These are phyloP conservation scores for Brachycybe producta DNA, from an alignment of 2,888 invertebrate species.

Conservation along the genomic window DNA sequence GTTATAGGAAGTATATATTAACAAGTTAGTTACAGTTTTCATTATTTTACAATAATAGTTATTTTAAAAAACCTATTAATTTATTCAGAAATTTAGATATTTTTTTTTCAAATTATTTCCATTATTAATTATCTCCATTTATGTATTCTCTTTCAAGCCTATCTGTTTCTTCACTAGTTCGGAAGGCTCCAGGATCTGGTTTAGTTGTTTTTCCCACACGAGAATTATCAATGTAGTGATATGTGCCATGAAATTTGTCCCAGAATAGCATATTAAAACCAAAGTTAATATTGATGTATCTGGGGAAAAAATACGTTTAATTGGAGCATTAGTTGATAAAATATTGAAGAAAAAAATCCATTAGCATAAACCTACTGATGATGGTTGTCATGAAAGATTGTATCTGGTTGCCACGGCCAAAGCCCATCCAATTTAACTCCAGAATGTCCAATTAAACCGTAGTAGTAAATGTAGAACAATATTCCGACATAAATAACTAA, in stretches of 20 bases:
- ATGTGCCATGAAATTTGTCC: slow-evolving; percentile 39
- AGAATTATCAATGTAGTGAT: slow-evolving; percentile 12
- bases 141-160: slow-evolving; percentile 14
- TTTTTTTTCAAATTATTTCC: no score
- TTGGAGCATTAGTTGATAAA: background rate
- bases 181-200: slow-evolving; percentile 1
- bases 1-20: no score
- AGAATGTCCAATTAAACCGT: slow-evolving; percentile 61
- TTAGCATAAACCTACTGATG: slow-evolving; percentile 42
- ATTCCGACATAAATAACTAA: slow-evolving; percentile 29
- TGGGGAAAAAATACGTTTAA: slow-evolving; percentile 13
- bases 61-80: no score
- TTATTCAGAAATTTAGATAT: no score
- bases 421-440: slow-evolving; percentile 55
- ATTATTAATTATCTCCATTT: background rate
- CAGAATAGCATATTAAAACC: slow-evolving; percentile 55
- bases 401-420: slow-evolving; percentile 59
- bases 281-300: slow-evolving; percentile 58
- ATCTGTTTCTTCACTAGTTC: slow-evolving; percentile 13
- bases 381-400: slow-evolving; percentile 61
- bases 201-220: slow-evolving; percentile 10
- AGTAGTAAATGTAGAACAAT: slow-evolving; percentile 50
- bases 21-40: no score
- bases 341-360: slow-evolving; percentile 11
- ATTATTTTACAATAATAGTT: no score